Evolutionary conservation across 2,888 invertebrate species (phyloP).

Genomic region (Melieria omissa): DNA sequence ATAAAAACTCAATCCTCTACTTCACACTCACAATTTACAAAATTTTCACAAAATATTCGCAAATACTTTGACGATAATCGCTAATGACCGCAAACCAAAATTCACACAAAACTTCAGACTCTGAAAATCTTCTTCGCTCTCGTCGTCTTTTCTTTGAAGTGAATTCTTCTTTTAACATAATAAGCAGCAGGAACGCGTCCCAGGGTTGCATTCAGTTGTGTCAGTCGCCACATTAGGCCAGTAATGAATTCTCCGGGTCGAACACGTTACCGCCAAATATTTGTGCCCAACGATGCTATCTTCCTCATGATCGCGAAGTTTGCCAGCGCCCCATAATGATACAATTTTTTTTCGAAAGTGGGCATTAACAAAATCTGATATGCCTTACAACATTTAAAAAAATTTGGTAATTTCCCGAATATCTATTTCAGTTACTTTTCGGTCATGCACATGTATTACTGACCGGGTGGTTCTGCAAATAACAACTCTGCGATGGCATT

Average conservation of each 20-base stretch:
- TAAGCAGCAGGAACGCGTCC: conserved; percentile 31
- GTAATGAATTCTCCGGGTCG: neutral
- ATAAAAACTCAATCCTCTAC: conserved; percentile 12
- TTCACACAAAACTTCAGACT: conserved; percentile 46
- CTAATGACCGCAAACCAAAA: conserved; percentile 31
- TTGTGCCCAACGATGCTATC: neutral
- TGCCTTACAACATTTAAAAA: too few relatives aligned
- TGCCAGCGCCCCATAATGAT: too few relatives aligned
- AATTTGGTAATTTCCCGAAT: too few relatives aligned
- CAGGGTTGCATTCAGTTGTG: conserved; percentile 23
- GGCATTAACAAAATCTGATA: too few relatives aligned
- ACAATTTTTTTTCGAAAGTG: too few relatives aligned
- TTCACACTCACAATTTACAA: conserved; percentile 31
- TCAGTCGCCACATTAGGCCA: too few relatives aligned
- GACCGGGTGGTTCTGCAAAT: too few relatives aligned
- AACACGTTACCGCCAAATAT: neutral
- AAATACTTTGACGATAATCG: conserved; percentile 19
- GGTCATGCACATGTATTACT: too few relatives aligned
- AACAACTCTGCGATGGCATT: too few relatives aligned
- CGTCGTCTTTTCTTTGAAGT: conserved; percentile 13
- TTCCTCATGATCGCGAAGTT: too few relatives aligned
- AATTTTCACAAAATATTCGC: conserved; percentile 30
- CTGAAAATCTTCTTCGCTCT: conserved; percentile 41
- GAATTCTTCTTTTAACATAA: conserved; percentile 35
- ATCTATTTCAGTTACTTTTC: too few relatives aligned